Evolutionary conservation across 1,140 invertebrate genomes (phyloP), one percentile per base, ranked within the genome.

Genomic region (Achatina immaculata): DNA sequence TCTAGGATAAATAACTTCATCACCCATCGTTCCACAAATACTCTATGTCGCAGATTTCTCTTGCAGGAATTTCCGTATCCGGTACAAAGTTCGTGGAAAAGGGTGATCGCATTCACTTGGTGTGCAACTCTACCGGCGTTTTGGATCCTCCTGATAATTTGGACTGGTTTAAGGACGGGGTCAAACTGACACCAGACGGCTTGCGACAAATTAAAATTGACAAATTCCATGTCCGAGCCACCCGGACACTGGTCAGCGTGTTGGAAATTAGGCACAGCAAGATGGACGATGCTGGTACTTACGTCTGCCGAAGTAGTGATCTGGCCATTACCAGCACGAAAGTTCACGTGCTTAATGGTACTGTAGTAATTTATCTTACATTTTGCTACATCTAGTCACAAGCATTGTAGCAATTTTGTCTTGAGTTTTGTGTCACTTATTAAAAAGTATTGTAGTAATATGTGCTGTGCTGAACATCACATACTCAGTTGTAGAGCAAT

Each of bases 151-250:
- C 85, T 7, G 82, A 85, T 58, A 80, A 84, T 58, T 40, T 87
- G 48, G 84, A 86, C 84, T 88, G 87, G 87, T 88, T 88, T 77
- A 86, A 86, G 76, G 86, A 87, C 72, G 87, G 87, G 24, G 72
- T 83, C 72, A 86, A 86, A 81, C 69, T 86, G 51, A 81, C 81
- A 1, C 77, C 85, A 9, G 82, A 84, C 65, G 78, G 77, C 28
- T 38, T 62, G 42, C 74, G 74, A 34, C 80, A 83, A 36, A 77
- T 86, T 38, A 81, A 77, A n/a, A 82, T 84, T 14, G 74, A 84
- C 69, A 84, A 84, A 71, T 84, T 82, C 74, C 34, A 75, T 19
- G 40, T 82, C 14, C 80, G 45, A 40, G 38, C 74, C 19, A 62
- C 82, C 9, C 78, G 69, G 48, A 81, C 79, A n/a, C 68, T 85